A percentile compares a stretch with the other conserved stretches of the same genome.
Evolutionary conservation across 2,888 invertebrate genomes (phyloP).

Genomic region (Callosobruchus maculatus): DNA sequence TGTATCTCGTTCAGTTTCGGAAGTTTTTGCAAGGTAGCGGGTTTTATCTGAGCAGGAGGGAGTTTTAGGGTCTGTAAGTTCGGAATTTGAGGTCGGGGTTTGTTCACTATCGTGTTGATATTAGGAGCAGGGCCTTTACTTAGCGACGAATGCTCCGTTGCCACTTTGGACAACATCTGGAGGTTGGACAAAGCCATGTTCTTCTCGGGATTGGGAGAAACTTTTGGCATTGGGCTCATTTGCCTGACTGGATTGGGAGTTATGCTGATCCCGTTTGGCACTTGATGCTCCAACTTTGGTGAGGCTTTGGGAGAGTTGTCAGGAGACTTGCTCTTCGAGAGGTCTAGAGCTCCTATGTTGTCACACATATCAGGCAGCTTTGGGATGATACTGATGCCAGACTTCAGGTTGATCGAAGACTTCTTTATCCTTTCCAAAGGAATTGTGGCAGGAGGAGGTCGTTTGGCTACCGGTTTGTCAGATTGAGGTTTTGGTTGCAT

Average conservation of each 20-base stretch:
- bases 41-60: conserved; percentile 26
- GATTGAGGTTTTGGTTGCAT: conserved; percentile 14
- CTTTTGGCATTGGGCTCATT: conserved; percentile 15
- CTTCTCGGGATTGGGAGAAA: conserved; percentile 18
- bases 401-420: conserved; percentile 37
- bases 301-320: conserved; percentile 38
- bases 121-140: conserved; percentile 22
- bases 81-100: conserved; percentile 40
- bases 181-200: conserved; percentile 49
- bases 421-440: conserved; percentile 53
- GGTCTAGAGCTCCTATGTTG: conserved; percentile 54
- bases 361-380: conserved; percentile 47
- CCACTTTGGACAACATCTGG: conserved; percentile 53
- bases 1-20: conserved; percentile 52
- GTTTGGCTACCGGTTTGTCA: conserved; percentile 35
- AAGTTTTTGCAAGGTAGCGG: conserved; percentile 38
- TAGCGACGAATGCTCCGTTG: conserved; percentile 38
- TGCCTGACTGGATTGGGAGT: conserved; percentile 19
- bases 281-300: conserved; percentile 27
- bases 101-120: conserved; percentile 17
- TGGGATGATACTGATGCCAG: conserved; percentile 41
- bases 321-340: conserved; percentile 45
- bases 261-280: conserved; percentile 26
- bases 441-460: conserved; percentile 55
- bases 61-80: conserved; percentile 41